Percentiles rank a stretch among this genome's conserved stretches.
phyloP scores from a whole-genome alignment of 2,113 vertebrate genomes.

The Cromileptes altivelis region DNA sequence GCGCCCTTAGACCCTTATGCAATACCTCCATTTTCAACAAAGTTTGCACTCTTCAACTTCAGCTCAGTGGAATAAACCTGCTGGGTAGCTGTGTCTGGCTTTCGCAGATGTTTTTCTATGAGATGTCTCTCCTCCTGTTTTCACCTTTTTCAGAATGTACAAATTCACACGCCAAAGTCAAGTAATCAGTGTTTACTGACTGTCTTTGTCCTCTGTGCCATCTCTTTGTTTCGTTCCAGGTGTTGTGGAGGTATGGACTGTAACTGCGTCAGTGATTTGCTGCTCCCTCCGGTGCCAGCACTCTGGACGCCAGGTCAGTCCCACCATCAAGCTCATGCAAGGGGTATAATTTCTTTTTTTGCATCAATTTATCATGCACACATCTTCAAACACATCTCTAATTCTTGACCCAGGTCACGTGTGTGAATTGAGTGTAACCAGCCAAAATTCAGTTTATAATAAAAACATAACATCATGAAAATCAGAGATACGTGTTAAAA shows the following conservation, averaged over 20 bases:
- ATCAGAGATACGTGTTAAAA: constrained; percentile 7
- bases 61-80: constrained; percentile 15
- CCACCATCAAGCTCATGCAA: not conserved
- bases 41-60: constrained; percentile 48
- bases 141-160: not conserved
- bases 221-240: constrained; percentile 65
- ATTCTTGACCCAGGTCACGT: not conserved
- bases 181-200: not conserved
- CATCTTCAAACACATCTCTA: constrained; percentile 17
- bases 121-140: not conserved
- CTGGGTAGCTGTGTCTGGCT: not conserved
- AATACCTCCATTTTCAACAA: constrained; percentile 61
- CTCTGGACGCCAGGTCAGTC: constrained; percentile 94
- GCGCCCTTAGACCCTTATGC: constrained; percentile 60
- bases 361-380: not conserved
- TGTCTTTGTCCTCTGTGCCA: not conserved
- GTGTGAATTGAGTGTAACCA: constrained; percentile 15
- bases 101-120: not conserved
- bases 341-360: constrained; percentile 3
- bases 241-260: constrained; percentile 91
- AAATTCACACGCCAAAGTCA: not conserved
- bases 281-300: constrained; percentile 92
- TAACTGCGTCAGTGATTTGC: constrained; percentile 94
- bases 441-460: constrained; percentile 9
- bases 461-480: constrained; percentile 33